phyloP scores from a whole-genome alignment of 2,797 vertebrate genomes.

The Hafferia zeledoni region DNA sequence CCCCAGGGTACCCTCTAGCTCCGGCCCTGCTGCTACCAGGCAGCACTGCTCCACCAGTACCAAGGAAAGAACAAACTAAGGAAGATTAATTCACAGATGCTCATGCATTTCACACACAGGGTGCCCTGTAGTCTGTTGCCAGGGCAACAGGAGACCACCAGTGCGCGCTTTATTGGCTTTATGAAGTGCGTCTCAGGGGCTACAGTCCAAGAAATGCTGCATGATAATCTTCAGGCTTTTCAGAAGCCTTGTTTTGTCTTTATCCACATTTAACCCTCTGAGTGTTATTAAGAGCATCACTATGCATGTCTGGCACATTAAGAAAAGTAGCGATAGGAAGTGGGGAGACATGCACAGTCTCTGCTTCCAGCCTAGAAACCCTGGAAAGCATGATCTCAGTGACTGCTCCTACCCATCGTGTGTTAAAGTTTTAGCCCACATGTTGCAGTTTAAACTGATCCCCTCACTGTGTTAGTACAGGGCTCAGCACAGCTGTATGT shows the following conservation, averaged over 20 bases:
- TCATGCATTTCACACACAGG: conserved; percentile 89
- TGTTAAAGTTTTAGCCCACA: background rate
- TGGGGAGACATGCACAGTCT: background rate
- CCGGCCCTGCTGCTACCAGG: conserved; percentile 53
- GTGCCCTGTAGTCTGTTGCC: conserved; percentile 90
- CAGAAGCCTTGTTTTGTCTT: conserved; percentile 78
- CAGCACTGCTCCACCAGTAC: conserved; percentile 65
- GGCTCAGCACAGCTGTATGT: background rate
- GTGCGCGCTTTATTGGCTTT: conserved; percentile 88
- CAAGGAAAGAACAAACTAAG: conserved; percentile 83
- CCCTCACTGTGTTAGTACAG: background rate
- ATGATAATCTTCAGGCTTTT: conserved; percentile 77
- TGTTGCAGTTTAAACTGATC: background rate
- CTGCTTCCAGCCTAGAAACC: conserved; percentile 6
- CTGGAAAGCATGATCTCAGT: background rate
- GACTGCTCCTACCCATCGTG: background rate
- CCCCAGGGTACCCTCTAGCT: conserved; percentile 71
- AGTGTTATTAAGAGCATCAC: conserved; percentile 68
- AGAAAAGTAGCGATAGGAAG: background rate
- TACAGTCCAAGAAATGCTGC: conserved; percentile 79
- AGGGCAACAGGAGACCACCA: conserved; percentile 93
- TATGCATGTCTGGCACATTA: background rate
- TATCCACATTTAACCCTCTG: conserved; percentile 79
- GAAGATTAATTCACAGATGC: conserved; percentile 91
- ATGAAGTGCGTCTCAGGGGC: conserved; percentile 88